A percentile compares a stretch with the other conserved stretches of the same genome.
phyloP scores from a whole-genome alignment of 2,797 vertebrate genomes.

The Enteromius radiatus region DNA sequence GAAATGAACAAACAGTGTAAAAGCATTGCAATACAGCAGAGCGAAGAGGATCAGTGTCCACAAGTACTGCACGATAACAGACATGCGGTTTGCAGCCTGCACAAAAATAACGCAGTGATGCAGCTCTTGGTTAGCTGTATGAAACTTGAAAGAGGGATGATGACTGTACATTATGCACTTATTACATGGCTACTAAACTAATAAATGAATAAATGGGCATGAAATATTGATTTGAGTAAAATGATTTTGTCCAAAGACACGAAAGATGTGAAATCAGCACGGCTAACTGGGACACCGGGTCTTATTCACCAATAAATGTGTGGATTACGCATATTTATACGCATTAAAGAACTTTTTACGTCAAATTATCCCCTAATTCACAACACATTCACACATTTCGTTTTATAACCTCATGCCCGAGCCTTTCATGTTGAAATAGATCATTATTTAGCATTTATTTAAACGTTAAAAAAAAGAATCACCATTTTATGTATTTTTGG shows the following conservation, averaged over 20 bases:
- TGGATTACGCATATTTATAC: background rate
- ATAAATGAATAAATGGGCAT: background rate
- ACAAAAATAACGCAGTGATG: background rate
- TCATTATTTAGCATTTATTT: no score
- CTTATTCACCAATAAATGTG: background rate
- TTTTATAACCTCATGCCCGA: background rate
- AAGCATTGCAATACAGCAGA: slow-evolving; percentile 31
- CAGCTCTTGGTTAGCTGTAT: slow-evolving; percentile 6
- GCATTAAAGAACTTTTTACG: no score
- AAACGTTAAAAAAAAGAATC: background rate
- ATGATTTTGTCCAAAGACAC: background rate
- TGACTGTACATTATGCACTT: background rate
- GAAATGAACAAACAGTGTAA: slow-evolving; percentile 37
- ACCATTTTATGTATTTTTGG: no score
- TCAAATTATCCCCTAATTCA: background rate
- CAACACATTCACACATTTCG: background rate
- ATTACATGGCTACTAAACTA: background rate
- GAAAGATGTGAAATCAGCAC: background rate
- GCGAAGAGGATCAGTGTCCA: slow-evolving; percentile 1
- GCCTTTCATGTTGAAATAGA: no score
- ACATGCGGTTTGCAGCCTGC: background rate
- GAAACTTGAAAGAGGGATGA: background rate
- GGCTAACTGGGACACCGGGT: background rate
- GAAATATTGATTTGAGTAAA: background rate
- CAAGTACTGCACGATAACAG: slow-evolving; percentile 6